Evolutionary conservation across 2,888 invertebrate genomes (phyloP), one percentile per base, ranked within the genome.

Genomic region (Venusia cambrica): DNA sequence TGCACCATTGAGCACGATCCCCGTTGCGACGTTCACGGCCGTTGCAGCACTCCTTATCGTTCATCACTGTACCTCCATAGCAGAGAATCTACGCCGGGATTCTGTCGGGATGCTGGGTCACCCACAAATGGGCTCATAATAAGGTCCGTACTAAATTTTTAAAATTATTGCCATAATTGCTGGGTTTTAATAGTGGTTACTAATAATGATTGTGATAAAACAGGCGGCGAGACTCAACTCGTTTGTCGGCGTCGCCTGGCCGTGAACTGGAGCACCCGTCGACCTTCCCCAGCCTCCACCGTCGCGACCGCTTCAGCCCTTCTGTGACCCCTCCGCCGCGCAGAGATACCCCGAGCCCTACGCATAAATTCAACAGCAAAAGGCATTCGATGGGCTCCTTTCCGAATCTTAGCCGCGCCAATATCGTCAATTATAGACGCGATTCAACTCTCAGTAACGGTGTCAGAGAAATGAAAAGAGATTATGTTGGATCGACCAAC

Each of bases 1-100:
- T 88, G 88, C 18, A 88, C 88, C 57, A 81, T 89, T 26, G 91
- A 91, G 54, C 79, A 81, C 56, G 87, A 87, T 69, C 84, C 87
- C 45, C 91, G 90, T 45, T 94, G 94, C 65, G 92, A 93, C 59
- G 91, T 93, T 15, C 94, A 94, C 69, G 92, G 92, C 19, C 75
- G 85, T 16, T 81, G 79, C 64, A 68, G 72, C 42, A 79, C 84
- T 29, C 79, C 83, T 8, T 74, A 83, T 47, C 67, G 81, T 36
- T 85, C 85, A 3, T 84, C 85, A 18, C 69, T 85, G 19, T 87
- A 84, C 46, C 70, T 85, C 32, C 84, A 85, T 57, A 79, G 80
- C 55, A 63, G 87, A 61, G 85, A 88, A 43, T 77, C 84, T 3
- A 88, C 90, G 2, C 85, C 91, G 7, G 90, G 90, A 5, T 90